Conservation (phyloP, 2,888 invertebrate genomes). For the Hololepta plana region DNA sequence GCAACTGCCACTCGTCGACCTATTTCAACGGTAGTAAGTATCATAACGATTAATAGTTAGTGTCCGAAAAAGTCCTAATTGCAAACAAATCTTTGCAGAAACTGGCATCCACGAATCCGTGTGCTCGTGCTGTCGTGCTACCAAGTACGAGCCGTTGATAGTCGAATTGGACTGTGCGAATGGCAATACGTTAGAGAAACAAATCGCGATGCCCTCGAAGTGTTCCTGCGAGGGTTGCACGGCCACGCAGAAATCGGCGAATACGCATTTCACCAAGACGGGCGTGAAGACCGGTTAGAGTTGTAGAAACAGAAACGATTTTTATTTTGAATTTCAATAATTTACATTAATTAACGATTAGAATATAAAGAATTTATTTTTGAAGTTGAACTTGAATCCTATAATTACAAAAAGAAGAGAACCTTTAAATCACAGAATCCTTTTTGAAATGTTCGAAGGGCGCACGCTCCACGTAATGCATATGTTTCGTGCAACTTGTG, state of each 20-base stretch:
- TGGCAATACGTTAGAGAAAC: conserved; percentile 19
- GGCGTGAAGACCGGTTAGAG: too few relatives aligned
- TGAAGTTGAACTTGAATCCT: too few relatives aligned
- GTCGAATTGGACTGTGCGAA: conserved; percentile 23
- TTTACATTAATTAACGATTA: too few relatives aligned
- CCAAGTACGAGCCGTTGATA: conserved; percentile 15
- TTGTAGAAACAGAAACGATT: too few relatives aligned
- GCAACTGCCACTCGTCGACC: conserved; percentile 50
- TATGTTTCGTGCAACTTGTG: too few relatives aligned
- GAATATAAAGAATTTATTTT: too few relatives aligned
- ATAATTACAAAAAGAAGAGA: too few relatives aligned
- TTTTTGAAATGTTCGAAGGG: too few relatives aligned
- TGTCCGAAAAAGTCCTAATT: neutral
- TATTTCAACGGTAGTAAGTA: conserved; percentile 44
- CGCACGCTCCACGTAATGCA: too few relatives aligned
- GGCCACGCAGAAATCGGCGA: neutral
- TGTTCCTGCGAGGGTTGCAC: conserved; percentile 24
- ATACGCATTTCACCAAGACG: too few relatives aligned
- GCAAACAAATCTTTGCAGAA: conserved; percentile 20
- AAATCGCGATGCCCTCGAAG: conserved; percentile 21
- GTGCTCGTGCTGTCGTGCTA: conserved; percentile 36
- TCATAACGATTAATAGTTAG: neutral
- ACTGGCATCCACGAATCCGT: conserved; percentile 34
- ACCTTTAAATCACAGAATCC: too few relatives aligned
- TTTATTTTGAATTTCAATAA: too few relatives aligned